phyloP scores from a whole-genome alignment of 2,888 invertebrate species.

The Amphipoea oculea region DNA sequence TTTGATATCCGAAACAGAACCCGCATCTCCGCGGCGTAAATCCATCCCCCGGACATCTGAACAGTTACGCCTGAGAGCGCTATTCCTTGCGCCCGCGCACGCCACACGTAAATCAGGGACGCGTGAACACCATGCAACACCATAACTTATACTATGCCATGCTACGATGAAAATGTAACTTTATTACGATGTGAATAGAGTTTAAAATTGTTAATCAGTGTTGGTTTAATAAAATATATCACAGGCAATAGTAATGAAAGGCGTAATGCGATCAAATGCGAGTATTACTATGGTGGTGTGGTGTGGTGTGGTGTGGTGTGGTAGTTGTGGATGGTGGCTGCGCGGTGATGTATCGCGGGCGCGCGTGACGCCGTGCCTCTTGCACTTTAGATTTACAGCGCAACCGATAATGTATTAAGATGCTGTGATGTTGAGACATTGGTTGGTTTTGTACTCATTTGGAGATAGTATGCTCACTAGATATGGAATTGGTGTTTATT shows the following conservation, averaged over 20 bases:
- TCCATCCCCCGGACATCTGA: conserved; percentile 62
- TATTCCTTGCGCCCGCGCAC: conserved; percentile 67
- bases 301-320: neutral
- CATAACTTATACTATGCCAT: conserved; percentile 55
- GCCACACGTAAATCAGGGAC: conserved; percentile 72
- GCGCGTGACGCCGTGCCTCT: conserved; percentile 37
- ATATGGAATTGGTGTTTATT: neutral
- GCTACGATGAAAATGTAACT: conserved; percentile 23
- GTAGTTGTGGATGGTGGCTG: conserved; percentile 17
- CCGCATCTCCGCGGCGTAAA: conserved; percentile 51
- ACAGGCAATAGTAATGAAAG: conserved; percentile 67
- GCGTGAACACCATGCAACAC: conserved; percentile 68
- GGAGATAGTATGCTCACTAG: neutral
- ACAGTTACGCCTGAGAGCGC: conserved; percentile 68
- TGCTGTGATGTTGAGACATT: conserved; percentile 32
- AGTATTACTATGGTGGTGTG: conserved; percentile 24
- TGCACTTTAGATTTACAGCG: conserved; percentile 50
- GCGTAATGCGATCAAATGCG: conserved; percentile 62
- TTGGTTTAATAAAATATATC: conserved; percentile 46
- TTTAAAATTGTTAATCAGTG: conserved; percentile 13
- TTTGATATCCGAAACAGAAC: conserved; percentile 52
- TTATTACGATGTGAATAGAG: conserved; percentile 22
- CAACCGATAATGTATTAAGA: conserved; percentile 22
- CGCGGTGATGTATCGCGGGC: conserved; percentile 46
- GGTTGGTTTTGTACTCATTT: neutral